phyloP scores from a whole-genome alignment of 2,113 vertebrate genomes.

The Toxostoma redivivum region DNA sequence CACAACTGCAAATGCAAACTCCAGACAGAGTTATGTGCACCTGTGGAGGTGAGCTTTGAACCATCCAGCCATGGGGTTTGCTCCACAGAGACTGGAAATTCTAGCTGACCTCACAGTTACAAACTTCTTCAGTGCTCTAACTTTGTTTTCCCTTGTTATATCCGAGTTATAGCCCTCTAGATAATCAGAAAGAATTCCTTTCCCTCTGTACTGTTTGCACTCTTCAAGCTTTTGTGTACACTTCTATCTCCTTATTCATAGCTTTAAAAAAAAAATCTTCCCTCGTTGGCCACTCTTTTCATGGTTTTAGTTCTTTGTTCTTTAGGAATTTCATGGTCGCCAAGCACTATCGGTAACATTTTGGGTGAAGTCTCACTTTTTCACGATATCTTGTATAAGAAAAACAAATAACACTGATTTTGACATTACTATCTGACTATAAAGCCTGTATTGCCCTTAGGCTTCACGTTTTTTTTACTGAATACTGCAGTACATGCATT shows the following conservation, averaged over 20 bases:
- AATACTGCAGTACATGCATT: neutral
- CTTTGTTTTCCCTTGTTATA: slow-evolving; percentile 31
- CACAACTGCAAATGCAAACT: neutral
- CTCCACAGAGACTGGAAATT: neutral
- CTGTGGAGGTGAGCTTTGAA: neutral
- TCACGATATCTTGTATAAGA: neutral
- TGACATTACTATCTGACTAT: neutral
- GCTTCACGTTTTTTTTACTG: neutral
- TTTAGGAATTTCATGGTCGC: neutral
- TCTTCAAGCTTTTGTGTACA: slow-evolving; percentile 57
- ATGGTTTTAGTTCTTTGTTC: slow-evolving; percentile 54
- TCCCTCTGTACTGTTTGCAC: slow-evolving; percentile 50
- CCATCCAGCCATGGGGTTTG: neutral
- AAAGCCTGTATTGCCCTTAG: neutral
- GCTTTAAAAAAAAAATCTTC: neutral
- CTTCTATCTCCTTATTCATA: slow-evolving; percentile 54
- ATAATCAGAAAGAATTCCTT: slow-evolving; percentile 53
- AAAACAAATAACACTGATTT: neutral
- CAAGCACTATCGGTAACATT: neutral
- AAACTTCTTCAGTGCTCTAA: neutral
- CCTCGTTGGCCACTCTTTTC: slow-evolving; percentile 18
- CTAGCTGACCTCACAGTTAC: neutral
- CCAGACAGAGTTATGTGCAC: neutral
- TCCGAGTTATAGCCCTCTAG: slow-evolving; percentile 32
- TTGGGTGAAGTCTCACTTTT: neutral